Evolutionary conservation across 2,888 invertebrate species (phyloP).

Genomic region (Ectobius pallidus): DNA sequence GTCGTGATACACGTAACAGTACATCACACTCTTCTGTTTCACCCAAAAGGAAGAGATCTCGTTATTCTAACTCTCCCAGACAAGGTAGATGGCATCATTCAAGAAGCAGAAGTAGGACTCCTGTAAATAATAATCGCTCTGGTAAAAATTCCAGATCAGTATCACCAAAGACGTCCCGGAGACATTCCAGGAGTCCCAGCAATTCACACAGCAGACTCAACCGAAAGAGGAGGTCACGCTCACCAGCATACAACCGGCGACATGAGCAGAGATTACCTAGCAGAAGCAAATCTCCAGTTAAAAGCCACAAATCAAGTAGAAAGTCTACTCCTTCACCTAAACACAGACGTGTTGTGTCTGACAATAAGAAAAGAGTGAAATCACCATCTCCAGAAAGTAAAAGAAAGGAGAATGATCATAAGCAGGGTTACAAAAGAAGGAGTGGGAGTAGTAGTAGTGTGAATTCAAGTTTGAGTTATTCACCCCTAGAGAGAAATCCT

Average conservation of each 20-base stretch:
- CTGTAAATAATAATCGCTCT: slow-evolving; percentile 34
- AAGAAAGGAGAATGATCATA: background rate
- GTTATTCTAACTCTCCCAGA: slow-evolving; percentile 46
- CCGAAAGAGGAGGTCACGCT: slow-evolving; percentile 13
- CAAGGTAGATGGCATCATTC: slow-evolving; percentile 42
- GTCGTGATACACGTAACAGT: background rate
- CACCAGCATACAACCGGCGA: slow-evolving; percentile 5
- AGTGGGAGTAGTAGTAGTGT: slow-evolving; percentile 22
- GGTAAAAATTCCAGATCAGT: slow-evolving; percentile 24
- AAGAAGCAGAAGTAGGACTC: slow-evolving; percentile 44
- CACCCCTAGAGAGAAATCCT: slow-evolving; percentile 70
- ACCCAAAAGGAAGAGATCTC: slow-evolving; percentile 42
- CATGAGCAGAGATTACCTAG: slow-evolving; percentile 14
- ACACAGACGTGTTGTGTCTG: slow-evolving; percentile 7
- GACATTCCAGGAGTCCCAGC: slow-evolving; percentile 26
- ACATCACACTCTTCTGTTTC: slow-evolving; percentile 24
- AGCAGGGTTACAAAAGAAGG: slow-evolving; percentile 12
- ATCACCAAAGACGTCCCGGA: slow-evolving; percentile 13
- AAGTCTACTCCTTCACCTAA: slow-evolving; percentile 21
- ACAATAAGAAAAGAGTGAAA: slow-evolving; percentile 25
- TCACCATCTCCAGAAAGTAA: slow-evolving; percentile 4
- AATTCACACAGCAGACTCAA: slow-evolving; percentile 11
- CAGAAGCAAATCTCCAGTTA: slow-evolving; percentile 34
- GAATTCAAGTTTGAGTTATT: slow-evolving; percentile 66
- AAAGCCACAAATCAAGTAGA: slow-evolving; percentile 1